These are phyloP conservation scores for Cosmopolites sordidus DNA, from an alignment of 2,888 invertebrate species.

Conservation along the genomic window DNA sequence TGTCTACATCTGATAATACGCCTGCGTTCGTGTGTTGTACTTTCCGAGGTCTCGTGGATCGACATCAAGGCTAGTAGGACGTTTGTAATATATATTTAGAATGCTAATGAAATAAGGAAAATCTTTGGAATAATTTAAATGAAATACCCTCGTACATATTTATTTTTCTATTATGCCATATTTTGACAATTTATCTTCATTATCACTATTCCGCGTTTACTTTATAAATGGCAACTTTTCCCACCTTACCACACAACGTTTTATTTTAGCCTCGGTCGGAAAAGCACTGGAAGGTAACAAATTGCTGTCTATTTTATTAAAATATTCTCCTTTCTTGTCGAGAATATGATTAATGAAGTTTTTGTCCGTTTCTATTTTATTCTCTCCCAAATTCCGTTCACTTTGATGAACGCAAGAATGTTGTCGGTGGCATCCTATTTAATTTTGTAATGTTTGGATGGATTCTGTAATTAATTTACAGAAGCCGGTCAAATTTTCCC, in stretches of 20 bases:
- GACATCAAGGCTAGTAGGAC: no score
- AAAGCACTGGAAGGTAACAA: slow-evolving; percentile 18
- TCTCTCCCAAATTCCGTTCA: slow-evolving; percentile 12
- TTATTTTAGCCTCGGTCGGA: slow-evolving; percentile 2
- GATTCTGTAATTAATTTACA: slow-evolving; percentile 18
- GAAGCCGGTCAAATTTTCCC: background rate
- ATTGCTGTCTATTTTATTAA: slow-evolving; percentile 21
- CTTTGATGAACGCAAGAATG: slow-evolving; percentile 4
- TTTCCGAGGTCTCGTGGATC: no score
- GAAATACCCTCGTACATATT: no score
- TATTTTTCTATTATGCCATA: background rate
- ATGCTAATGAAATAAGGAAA: no score
- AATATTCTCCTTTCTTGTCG: slow-evolving; percentile 16
- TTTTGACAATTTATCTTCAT: background rate
- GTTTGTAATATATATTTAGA: no score
- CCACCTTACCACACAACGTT: background rate
- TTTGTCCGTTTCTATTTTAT: slow-evolving; percentile 17
- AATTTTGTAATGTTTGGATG: slow-evolving; percentile 10
- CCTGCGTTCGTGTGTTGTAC: no score
- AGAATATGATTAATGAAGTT: slow-evolving; percentile 23
- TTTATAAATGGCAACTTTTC: background rate
- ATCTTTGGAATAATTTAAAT: no score
- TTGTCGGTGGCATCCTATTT: slow-evolving; percentile 10
- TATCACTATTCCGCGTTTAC: background rate
- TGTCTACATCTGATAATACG: no score